Base-by-base conservation (phyloP, 2,113 vertebrate genomes). In the Ranitomeya variabilis region DNA sequence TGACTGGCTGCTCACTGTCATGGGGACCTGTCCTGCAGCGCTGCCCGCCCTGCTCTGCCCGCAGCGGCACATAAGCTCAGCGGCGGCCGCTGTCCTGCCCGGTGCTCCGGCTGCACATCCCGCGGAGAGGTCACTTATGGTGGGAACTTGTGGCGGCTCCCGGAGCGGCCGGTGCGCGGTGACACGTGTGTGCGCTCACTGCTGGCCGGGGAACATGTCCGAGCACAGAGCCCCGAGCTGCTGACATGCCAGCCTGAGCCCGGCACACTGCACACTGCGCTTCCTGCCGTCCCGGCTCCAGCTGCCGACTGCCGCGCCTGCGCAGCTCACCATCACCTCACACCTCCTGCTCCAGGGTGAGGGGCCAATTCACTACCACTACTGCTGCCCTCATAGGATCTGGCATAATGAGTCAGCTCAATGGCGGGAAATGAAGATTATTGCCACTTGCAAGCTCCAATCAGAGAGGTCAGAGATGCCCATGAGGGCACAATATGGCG, bases 1-100 rank as follows among this genome's bases (percentile, higher is more conserved):
- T 90, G 94, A 89, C 18, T 92, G 92, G 51, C 94, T 92, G 51
- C 93, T 96, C 84, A 95, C 95, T 64, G 96, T 97, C 96, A 96
- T 96, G 77, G 87, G 92, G 90, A 76, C 81, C 54, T 23, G 62
- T 45, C n/a, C 80, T 51, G 16, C 91, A 90, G 91, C 23, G 23
- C 51, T 87, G 77, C 59, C 31, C 60, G 76, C 1, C 0, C 90
- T 0, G 37, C 51, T n/a, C 80, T 69, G 57, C 15, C 52, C 67
- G 51, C 79, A 77, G 23, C 85, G 71, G 85, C 85, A 69, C 85
- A 83, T 86, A 60, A 7, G 10, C 18, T 82, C 88, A 67, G 9
- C 21, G 62, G 74, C 60, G 79, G 89, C 91, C 45, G 64, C 71
- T 60, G 37, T 84, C 81, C 7, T 8, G 64, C n/a, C 4, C n/a